A percentile compares a stretch with the other conserved stretches of the same genome.
These are phyloP conservation scores for Gisinianus flammeolus DNA, from an alignment of 2,888 invertebrate genomes.

Conservation along the genomic window DNA sequence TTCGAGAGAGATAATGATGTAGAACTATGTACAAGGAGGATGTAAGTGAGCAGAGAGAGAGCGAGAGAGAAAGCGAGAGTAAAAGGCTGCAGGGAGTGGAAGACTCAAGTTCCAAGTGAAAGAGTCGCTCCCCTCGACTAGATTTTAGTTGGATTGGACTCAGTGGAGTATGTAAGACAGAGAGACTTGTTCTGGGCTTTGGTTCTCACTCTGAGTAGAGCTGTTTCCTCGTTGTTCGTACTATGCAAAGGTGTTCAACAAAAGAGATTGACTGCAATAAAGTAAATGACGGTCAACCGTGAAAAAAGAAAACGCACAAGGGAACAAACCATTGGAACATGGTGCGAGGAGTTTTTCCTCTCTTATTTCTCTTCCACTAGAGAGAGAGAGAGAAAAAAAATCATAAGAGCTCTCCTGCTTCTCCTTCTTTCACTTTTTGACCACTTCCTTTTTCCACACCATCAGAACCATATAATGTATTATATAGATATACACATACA, in stretches of 20 bases:
- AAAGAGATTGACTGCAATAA: constrained; percentile 16
- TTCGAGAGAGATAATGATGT: no score
- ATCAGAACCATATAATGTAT: background rate
- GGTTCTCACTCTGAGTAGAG: no score
- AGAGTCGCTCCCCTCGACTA: background rate
- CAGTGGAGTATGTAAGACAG: background rate
- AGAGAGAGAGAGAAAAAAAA: background rate
- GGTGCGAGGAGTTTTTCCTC: background rate
- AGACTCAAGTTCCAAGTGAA: no score
- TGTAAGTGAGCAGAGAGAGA: no score
- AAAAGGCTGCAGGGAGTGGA: no score
- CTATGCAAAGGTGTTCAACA: background rate
- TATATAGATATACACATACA: no score
- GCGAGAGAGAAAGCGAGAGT: no score
- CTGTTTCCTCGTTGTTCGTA: no score
- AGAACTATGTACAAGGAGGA: no score
- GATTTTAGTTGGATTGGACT: background rate
- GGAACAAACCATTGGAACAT: background rate
- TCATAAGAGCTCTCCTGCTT: background rate
- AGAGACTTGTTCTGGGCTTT: no score
- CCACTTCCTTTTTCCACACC: constrained; percentile 5
- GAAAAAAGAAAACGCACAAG: background rate
- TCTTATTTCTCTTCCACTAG: background rate
- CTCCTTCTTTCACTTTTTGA: background rate
- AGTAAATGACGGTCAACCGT: constrained; percentile 24